phyloP scores from a whole-genome alignment of 2,113 vertebrate genomes.

The Sterna hirundo region DNA sequence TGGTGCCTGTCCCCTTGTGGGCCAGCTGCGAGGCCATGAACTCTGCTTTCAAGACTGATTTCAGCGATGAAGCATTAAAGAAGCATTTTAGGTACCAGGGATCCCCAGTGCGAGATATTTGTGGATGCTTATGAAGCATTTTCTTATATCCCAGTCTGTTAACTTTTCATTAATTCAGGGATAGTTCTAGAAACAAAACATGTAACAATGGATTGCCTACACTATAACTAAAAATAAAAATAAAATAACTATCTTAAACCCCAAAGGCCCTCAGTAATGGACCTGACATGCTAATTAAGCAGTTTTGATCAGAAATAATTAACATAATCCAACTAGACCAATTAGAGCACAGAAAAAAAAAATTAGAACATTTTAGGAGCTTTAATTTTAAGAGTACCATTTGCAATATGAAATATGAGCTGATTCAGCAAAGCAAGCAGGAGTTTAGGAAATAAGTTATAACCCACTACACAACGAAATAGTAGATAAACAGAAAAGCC shows the following conservation, averaged over 20 bases:
- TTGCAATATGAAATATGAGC: not conserved
- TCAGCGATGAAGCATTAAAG: constrained; percentile 19
- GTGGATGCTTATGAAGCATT: constrained; percentile 45
- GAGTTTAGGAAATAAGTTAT: not conserved
- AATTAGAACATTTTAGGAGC: not conserved
- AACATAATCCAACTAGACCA: constrained; percentile 47
- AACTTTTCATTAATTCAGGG: constrained; percentile 41
- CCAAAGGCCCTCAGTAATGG: constrained; percentile 23
- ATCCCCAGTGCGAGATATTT: constrained; percentile 17
- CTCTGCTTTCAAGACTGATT: not conserved
- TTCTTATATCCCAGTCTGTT: constrained; percentile 21
- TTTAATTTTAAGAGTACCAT: constrained; percentile 21
- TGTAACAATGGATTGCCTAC: not conserved
- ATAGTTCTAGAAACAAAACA: not conserved
- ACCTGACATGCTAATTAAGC: constrained; percentile 50
- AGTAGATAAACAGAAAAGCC: not conserved
- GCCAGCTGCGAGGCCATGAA: not conserved
- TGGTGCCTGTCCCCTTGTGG: not conserved
- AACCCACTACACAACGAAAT: not conserved
- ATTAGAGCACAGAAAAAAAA: not conserved
- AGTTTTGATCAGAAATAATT: constrained; percentile 47
- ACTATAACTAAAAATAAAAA: constrained; percentile 18
- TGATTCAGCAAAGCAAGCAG: constrained; percentile 36
- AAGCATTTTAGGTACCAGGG: constrained; percentile 9
- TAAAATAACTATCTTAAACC: not conserved